phyloP scores from a whole-genome alignment of 2,113 vertebrate genomes.

The Hemicordylus capensis region DNA sequence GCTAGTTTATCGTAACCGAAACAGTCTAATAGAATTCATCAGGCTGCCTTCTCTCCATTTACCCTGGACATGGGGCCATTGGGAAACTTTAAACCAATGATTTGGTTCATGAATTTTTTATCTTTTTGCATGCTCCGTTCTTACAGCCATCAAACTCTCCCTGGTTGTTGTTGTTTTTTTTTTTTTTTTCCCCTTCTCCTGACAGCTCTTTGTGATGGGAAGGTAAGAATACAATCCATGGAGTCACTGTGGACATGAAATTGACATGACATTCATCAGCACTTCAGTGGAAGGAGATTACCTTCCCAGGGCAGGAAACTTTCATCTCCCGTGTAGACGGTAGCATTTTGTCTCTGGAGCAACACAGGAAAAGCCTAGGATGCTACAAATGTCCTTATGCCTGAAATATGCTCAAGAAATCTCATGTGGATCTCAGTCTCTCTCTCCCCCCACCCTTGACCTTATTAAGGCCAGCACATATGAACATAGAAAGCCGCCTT shows the following conservation, averaged over 20 bases:
- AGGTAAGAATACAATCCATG: neutral
- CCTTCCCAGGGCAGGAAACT: neutral
- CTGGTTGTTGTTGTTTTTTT: neutral
- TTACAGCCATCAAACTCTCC: constrained; percentile 37
- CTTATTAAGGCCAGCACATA: neutral
- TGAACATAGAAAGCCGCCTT: too few species aligned
- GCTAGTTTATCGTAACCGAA: neutral
- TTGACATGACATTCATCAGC: neutral
- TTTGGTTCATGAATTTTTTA: constrained; percentile 58
- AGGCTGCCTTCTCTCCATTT: constrained; percentile 18
- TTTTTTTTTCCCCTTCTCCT: neutral
- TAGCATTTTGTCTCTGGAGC: neutral
- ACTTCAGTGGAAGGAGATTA: neutral
- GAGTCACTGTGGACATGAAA: neutral
- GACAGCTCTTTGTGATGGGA: constrained; percentile 24
- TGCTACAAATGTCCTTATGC: constrained; percentile 15
- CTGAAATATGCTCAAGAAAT: constrained; percentile 2
- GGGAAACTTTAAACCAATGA: constrained; percentile 56
- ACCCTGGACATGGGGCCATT: constrained; percentile 4
- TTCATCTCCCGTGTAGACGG: neutral
- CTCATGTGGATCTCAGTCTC: neutral
- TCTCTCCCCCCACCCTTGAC: too few species aligned
- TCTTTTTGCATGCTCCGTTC: constrained; percentile 50
- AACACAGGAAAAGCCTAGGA: neutral
- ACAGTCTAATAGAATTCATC: constrained; percentile 10